Base-by-base conservation (phyloP, 2,113 vertebrate species). In the Rhea pennata region DNA sequence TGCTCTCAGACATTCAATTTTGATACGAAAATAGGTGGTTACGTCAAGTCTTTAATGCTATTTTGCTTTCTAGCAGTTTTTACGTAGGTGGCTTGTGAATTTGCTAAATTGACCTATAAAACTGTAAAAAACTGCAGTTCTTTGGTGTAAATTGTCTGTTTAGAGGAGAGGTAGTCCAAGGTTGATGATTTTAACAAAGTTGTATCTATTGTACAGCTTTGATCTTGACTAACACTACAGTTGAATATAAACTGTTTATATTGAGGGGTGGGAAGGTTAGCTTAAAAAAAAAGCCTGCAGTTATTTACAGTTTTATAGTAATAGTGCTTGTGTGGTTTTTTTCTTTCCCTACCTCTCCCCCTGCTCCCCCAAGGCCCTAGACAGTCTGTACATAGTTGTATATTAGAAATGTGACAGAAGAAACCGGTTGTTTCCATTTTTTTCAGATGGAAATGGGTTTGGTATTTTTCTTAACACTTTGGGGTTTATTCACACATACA, bases 41-140 rank as follows among this genome's bases (percentile, higher is more conserved):
- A 95, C 96, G 29, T 81, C 92, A 92, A 96, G 93, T 96, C 96
- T 98, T 98, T 96, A 97, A 98, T 98, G 97, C 96, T 97, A 88
- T 98, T 97, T 98, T 97, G 97, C 98, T 98, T 98, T 97, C 94
- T 97, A 98, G 97, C 96, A 92, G 92, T 98, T 98, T 97, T 97
- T 98, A 95, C 90, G 88, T 97, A 97, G 98, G 93, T 97, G 96
- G 96, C 97, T 98, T 98, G 97, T 98, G 96, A 98, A 96, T 97
- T 98, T 97, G 95, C 97, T 92, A 71, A 96, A 93, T 97, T 96
- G 95, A 94, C 94, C 72, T 96, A 93, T 98, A 97, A 98, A 98
- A 97, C 95, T 98, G 97, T 98, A 98, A 98, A 96, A 36, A 98
- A 97, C 95, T 96, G 97, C 97, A 97, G 97, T 88, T 93, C 96